phyloP scores from a whole-genome alignment of 1,140 invertebrate species.

The Diorhabda sublineata region DNA sequence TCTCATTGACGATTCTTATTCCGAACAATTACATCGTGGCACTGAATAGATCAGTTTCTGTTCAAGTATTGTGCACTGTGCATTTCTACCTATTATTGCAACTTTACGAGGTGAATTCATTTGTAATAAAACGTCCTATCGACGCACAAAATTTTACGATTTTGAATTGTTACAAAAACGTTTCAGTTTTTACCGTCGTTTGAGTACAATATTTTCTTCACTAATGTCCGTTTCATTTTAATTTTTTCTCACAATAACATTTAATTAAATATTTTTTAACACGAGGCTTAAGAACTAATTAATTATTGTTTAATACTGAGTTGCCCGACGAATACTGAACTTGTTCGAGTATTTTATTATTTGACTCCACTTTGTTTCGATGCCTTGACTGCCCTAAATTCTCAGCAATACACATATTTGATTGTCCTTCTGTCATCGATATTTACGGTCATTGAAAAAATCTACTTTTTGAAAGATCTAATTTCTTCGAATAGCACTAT shows the following conservation, averaged over 20 bases:
- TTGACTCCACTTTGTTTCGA: slow-evolving; percentile 34
- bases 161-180: slow-evolving; percentile 10
- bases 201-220: not conserved
- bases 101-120: slow-evolving; percentile 16
- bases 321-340: slow-evolving; percentile 29
- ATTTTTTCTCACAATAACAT: slow-evolving; percentile 38
- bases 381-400: slow-evolving; percentile 18
- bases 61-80: slow-evolving; percentile 33
- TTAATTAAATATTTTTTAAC: slow-evolving; percentile 33
- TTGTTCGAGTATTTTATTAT: slow-evolving; percentile 21
- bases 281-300: slow-evolving; percentile 34
- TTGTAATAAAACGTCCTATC: slow-evolving; percentile 22
- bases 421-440: slow-evolving; percentile 33
- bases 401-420: slow-evolving; percentile 33
- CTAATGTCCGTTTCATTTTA: slow-evolving; percentile 10
- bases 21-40: too few relatives aligned
- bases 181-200: not conserved
- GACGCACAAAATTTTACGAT: slow-evolving; percentile 33
- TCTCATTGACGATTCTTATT: too few relatives aligned
- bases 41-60: not conserved
- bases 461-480: not conserved
- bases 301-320: slow-evolving; percentile 34
- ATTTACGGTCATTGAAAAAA: slow-evolving; percentile 7
- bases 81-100: slow-evolving; percentile 40
- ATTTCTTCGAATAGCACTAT: not conserved